Base-by-base conservation (phyloP, 1,140 invertebrate genomes). In the Musca domestica region DNA sequence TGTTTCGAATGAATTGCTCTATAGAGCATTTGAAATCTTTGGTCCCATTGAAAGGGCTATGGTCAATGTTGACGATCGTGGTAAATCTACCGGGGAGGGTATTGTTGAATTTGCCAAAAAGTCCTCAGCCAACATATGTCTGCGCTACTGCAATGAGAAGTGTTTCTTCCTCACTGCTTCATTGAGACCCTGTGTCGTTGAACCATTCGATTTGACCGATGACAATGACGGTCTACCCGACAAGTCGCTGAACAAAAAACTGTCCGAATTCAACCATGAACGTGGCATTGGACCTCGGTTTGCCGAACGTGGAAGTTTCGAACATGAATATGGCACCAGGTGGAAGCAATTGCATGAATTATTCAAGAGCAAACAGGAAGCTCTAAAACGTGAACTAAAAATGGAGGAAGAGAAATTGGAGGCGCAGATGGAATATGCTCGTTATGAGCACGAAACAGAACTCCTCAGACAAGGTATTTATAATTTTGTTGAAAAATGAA, bases 281-380 rank as follows among this genome's bases (percentile, higher is more conserved):
- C 86, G 94, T 23, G 72, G 89, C 84, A 75, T 89, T 72, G 95
- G 95, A 0, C 97, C 98, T 15, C 86, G 96, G 51, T 96, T 99
- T 82, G 95, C 95, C 6, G 88, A 91, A 58, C 82, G 88, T 3
- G 92, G 90, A 54, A 93, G 92, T 56, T 98, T 99, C 85, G 97
- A 99, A 80, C 93, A 92, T 77, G 94, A 98, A 77, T 98, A 98
- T 85, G 96, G 95, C 17, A 91, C 92, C 34, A 90, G 95, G 56
- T 99, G 96, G 95, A 98, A 98, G 83, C 93, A 97, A 73, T 83
- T 99, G 41, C 91, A 95, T 81, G 93, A 98, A 76, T 83, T 97
- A 3, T 96, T 94, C 76, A 92, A 95, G 72, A 92, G 96, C 74
- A 96, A 96, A 71, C 90, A 95, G 77, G 90, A 95, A 68, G 91